Base-by-base conservation (phyloP, 2,888 invertebrate genomes). In the Melikaiella ostensackeni region DNA sequence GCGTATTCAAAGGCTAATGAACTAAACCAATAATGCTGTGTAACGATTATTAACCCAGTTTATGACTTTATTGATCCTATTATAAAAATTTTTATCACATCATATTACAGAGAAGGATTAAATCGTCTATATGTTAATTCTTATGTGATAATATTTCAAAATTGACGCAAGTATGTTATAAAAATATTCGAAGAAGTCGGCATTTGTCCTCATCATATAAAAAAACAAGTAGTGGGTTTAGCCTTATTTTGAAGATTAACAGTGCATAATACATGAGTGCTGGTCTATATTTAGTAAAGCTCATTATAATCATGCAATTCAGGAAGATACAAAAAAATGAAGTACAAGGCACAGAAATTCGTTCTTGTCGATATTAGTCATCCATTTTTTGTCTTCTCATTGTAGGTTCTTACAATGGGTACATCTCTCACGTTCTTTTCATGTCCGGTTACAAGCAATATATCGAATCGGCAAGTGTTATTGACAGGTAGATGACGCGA, bases 361-460 rank as follows among this genome's bases (percentile, higher is more conserved):
- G 21, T 59, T 27, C 27, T 16, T 27, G 27, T 27, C 27, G 16
- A 27, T 59, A 6, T 24, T 59, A n/a, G 21, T 55, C 55, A 55
- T 55, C 8, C 8, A 21, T 55, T 55, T 55, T 55, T 55, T 9
- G 55, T 55, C 55, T 55, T 55, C 55, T 59, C 24, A 24, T 24
- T 27, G 59, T 59, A 16, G 6, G 11, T 59, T 27, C 24, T 27
- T 16, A 27, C 24, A 59, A 59, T 59, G 4, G 6, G 24, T 16
- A 59, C 27, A 33, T 50, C 46, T 27, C 50, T n/a, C 11, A 30
- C 27, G 46, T n/a, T 64, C 27, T 59, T 59, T 59, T 59, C 7
- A 16, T 59, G 59, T 59, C 59, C 59, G 59, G 27, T 59, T 59
- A 59, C 27, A 59, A 59, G 59, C 27, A 59, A 27, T 16, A 16